A percentile compares a stretch with the other conserved stretches of the same genome.
These are phyloP conservation scores for Malurus splendens DNA, from an alignment of 2,797 vertebrate species.

Conservation along the genomic window DNA sequence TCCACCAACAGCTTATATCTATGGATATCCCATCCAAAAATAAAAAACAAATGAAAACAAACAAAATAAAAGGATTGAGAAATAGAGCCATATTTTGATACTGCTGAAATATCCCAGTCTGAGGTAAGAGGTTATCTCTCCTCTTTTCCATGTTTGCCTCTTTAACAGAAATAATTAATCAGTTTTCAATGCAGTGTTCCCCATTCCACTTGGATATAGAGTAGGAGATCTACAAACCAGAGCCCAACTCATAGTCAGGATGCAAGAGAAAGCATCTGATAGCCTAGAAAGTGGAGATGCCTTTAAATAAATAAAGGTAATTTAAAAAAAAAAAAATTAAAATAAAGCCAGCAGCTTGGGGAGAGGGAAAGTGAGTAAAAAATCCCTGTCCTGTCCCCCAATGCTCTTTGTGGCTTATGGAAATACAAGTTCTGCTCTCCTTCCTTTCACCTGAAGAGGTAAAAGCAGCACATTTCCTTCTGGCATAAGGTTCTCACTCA, in stretches of 20 bases:
- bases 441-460: not conserved
- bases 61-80: not conserved
- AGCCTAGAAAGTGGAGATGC: not conserved
- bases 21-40: not conserved
- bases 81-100: not conserved
- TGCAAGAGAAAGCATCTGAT: not conserved
- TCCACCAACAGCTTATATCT: not conserved
- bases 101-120: not conserved
- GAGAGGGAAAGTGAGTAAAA: not conserved
- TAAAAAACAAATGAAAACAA: not conserved
- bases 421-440: fast-evolving
- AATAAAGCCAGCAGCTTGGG: not conserved
- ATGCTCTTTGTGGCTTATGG: not conserved
- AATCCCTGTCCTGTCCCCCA: fast-evolving
- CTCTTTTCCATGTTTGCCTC: not conserved
- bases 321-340: not conserved
- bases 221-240: not conserved
- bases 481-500: not conserved
- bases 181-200: not conserved
- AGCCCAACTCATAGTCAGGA: not conserved
- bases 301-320: not conserved
- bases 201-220: not conserved
- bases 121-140: not conserved
- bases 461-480: not conserved
- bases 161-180: not conserved